Evolutionary conservation across 2,797 vertebrate genomes (phyloP).

Genomic region (Xiphophorus birchmanni): DNA sequence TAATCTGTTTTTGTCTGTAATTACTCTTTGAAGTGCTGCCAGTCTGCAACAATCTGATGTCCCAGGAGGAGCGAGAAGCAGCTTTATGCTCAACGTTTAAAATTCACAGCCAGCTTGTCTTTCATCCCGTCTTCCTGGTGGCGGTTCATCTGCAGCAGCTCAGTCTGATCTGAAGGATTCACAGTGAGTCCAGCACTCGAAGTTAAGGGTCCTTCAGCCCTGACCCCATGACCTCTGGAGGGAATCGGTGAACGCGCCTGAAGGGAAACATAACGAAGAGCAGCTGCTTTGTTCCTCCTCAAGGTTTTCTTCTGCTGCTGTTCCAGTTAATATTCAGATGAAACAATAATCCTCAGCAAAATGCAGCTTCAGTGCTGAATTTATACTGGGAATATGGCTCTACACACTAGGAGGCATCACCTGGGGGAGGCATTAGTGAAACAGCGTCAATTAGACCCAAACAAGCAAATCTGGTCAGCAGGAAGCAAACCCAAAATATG

Average conservation of each 20-base stretch:
- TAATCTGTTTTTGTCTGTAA: slow-evolving; percentile 21
- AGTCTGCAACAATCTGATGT: slow-evolving; percentile 8
- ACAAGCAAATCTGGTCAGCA: neutral
- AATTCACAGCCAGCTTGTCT: slow-evolving; percentile 51
- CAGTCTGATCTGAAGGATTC: slow-evolving; percentile 27
- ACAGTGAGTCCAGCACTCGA: slow-evolving; percentile 25
- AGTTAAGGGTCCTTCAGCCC: slow-evolving; percentile 26
- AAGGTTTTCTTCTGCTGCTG: neutral
- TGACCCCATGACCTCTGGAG: slow-evolving; percentile 15
- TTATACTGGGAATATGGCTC: neutral
- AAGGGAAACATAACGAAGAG: neutral
- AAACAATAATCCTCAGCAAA: neutral
- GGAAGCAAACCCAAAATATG: neutral
- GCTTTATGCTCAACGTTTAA: slow-evolving; percentile 28
- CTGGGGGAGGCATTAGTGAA: neutral
- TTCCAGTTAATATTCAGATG: neutral
- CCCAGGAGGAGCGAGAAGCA: slow-evolving; percentile 9
- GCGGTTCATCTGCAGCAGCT: slow-evolving; percentile 21
- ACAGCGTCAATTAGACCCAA: neutral
- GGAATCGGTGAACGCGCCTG: neutral
- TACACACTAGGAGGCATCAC: neutral
- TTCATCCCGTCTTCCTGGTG: slow-evolving; percentile 49
- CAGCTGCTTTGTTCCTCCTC: neutral
- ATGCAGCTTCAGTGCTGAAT: neutral
- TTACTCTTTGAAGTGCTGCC: neutral